Evolutionary conservation across 2,888 invertebrate species (phyloP).

Genomic region (Coremacera marginata): DNA sequence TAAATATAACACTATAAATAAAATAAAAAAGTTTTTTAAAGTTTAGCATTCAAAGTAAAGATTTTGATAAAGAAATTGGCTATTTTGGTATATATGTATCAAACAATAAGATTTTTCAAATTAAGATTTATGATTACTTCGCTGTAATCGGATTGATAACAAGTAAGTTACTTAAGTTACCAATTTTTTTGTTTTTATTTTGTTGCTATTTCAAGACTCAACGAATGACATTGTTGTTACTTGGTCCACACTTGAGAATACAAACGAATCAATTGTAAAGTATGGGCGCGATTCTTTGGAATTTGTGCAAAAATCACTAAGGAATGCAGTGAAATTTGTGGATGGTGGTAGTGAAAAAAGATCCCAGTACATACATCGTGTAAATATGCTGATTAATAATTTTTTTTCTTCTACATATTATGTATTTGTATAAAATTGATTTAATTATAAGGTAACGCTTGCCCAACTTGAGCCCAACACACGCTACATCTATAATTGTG

Average conservation of each 20-base stretch:
- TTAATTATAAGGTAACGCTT: conserved; percentile 68
- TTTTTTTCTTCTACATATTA: background rate
- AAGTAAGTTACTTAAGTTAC: too few relatives aligned
- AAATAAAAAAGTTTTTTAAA: too few relatives aligned
- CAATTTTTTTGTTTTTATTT: background rate
- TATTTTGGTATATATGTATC: too few relatives aligned
- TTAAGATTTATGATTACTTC: too few relatives aligned
- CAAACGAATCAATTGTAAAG: conserved; percentile 78
- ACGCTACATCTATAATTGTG: conserved; percentile 84
- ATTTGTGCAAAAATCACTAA: conserved; percentile 63
- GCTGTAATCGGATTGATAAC: too few relatives aligned
- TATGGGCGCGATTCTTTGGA: conserved; percentile 77
- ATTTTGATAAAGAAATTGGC: too few relatives aligned
- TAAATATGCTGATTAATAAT: conserved; percentile 59
- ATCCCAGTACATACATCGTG: conserved; percentile 84
- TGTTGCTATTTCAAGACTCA: conserved; percentile 72
- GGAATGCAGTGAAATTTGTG: conserved; percentile 76
- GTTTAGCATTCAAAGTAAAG: too few relatives aligned
- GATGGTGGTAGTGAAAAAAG: conserved; percentile 79
- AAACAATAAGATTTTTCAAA: too few relatives aligned
- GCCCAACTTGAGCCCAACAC: conserved; percentile 74
- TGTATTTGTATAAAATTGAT: background rate
- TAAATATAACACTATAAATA: too few relatives aligned
- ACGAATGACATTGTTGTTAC: conserved; percentile 81
- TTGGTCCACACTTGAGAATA: conserved; percentile 83